Base-by-base conservation (phyloP, 2,888 invertebrate genomes). In the Cepaea hortensis region DNA sequence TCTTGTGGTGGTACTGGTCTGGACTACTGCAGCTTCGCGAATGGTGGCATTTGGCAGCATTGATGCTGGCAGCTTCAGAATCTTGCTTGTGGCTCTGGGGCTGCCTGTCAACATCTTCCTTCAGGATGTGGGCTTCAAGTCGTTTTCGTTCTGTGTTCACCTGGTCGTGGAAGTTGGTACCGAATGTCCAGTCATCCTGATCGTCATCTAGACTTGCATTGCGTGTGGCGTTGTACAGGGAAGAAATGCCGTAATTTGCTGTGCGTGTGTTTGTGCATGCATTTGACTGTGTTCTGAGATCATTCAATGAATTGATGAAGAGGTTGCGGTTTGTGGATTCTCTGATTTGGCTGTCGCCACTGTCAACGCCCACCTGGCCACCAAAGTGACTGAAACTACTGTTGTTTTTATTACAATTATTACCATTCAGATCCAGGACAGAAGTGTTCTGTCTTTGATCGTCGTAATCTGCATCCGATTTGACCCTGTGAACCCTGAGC, bases 1-100 rank as follows among this genome's bases (percentile, higher is more conserved):
- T 88, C 48, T 87, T 88, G 82, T 88, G 86, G 48, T 80, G 86
- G 62, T 86, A 86, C 55, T 75, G 76, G 55, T 86, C 86, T 7
- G 72, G 23, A 46, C 73, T 73, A 84, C 15, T 72, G 84, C 84
- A 76, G 82, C 84, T 70, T 6, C 50, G 85, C 3, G 70, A 65
- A 23, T 48, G 82, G 50, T 65, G 70, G 3, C 6, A 73, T 18
- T 13, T 35, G 81, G 7, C 7, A n/a, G 75, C 20, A 6, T 5
- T 18, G 23, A 50, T 80, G 9, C 46, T 50, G 62, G 55, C 68
- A n/a, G 48, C 18, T 20, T 50, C 20, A 11, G 13, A 62, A 65
- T 83, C 23, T 23, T 61, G 72, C 23, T 3, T 35, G 35, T 62
- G 61, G 62, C 11, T 46, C 3, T 20, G 11, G 20, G 72, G n/a